Evolutionary conservation across 2,797 vertebrate species (phyloP), one percentile per base, ranked within the genome.

Genomic region (Epinephelus coioides): DNA sequence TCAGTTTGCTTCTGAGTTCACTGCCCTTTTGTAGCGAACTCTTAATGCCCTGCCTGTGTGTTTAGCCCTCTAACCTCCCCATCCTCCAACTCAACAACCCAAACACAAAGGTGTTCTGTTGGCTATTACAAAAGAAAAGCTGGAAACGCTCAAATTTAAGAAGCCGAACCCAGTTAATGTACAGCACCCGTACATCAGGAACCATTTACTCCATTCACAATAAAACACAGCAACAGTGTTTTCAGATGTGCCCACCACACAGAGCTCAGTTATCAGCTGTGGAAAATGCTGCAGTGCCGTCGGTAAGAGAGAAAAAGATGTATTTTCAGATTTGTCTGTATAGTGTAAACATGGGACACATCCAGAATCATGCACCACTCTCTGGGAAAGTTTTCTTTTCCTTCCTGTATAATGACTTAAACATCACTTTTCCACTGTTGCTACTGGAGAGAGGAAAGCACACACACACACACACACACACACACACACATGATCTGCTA

Each of bases 331-430:
- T 67, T 21, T 54, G 21, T 63, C 38, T 27, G 17, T 69, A n/a
- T 63, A 7, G 27, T 65, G 25, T 44, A 10, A 53, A 80, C 59
- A 30, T 46, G n/a, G 46, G n/a, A 51, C 34, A 13, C 55, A 60
- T 47, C 34, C 11, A 38, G n/a, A 44, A 50, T 30, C 15, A 57
- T 38, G 59, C n/a, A 40, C 27, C 27, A 1, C n/a, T 2, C 50
- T 74, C 59, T 73, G 65, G 49, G 56, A 72, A 70, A 44, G 47
- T 69, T 64, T 56, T 62, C 23, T 56, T 67, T 73, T 67, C 34
- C 66, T 62, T 46, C 11, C 51, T 19, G 57, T 50, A 23, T 76
- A 47, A 84, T 76, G 55, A 61, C 75, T 81, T 78, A 65, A 85
- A 67, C 82, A 65, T 65, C 56, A 18, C 47, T 59, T 44, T 38